These are phyloP conservation scores for Zaprionus davidi DNA, from an alignment of 1,140 invertebrate species.

Conservation along the genomic window DNA sequence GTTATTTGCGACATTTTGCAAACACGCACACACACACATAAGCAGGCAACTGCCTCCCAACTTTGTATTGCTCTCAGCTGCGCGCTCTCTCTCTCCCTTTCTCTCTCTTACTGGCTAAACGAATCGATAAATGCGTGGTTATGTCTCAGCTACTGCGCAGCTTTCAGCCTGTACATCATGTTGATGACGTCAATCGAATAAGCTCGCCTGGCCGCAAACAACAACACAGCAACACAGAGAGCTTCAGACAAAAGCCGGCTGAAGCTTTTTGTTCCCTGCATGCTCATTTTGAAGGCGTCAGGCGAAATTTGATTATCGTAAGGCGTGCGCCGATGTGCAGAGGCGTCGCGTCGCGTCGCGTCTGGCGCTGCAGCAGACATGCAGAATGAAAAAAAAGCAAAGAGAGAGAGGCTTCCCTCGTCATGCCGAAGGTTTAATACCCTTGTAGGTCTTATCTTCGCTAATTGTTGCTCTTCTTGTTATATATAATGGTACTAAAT, in stretches of 20 bases:
- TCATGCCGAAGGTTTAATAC: too few species aligned
- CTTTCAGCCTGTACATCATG: slow-evolving; percentile 64
- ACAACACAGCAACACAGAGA: slow-evolving; percentile 30
- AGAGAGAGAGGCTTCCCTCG: too few species aligned
- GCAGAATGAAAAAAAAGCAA: background rate
- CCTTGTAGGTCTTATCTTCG: too few species aligned
- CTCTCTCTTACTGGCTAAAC: background rate
- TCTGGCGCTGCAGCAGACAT: slow-evolving; percentile 37
- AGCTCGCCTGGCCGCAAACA: slow-evolving; percentile 53
- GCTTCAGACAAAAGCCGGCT: slow-evolving; percentile 64
- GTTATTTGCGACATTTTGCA: slow-evolving; percentile 46
- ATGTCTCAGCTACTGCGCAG: slow-evolving; percentile 71
- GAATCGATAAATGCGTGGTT: slow-evolving; percentile 80
- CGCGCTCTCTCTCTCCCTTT: slow-evolving; percentile 10
- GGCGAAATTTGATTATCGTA: slow-evolving; percentile 75
- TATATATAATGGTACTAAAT: too few species aligned
- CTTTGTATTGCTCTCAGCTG: slow-evolving; percentile 10
- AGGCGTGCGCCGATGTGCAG: slow-evolving; percentile 38
- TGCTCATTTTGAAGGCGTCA: slow-evolving; percentile 39
- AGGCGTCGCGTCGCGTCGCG: slow-evolving; percentile 32
- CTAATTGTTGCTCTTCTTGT: too few species aligned
- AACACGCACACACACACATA: slow-evolving; percentile 3
- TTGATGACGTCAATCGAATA: slow-evolving; percentile 82
- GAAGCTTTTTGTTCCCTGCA: slow-evolving; percentile 37
- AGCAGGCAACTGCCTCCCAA: slow-evolving; percentile 1